A percentile compares a stretch with the other conserved stretches of the same genome.
Conservation (phyloP, 2,888 invertebrate species). For the Heliconius ethilla region DNA sequence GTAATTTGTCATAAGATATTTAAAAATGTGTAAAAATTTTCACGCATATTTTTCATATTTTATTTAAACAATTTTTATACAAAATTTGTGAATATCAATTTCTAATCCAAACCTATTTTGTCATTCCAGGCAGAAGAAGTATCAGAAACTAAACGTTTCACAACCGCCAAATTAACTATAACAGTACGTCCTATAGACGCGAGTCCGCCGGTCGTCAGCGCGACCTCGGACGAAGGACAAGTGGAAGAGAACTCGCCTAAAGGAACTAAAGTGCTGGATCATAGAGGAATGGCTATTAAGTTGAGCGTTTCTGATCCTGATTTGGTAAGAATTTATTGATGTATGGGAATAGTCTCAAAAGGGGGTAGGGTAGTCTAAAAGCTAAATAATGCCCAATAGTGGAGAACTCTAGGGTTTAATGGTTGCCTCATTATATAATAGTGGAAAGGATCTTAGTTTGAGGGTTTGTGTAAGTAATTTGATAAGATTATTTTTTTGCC, state of each 20-base stretch:
- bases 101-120: not conserved
- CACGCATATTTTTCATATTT: no score
- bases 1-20: not conserved
- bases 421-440: no score
- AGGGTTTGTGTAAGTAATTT: no score
- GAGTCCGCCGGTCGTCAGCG: conserved; percentile 89
- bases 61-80: not conserved
- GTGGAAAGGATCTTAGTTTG: no score
- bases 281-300: conserved; percentile 84
- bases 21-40: not conserved
- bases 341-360: no score
- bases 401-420: no score
- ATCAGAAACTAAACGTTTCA: conserved; percentile 88
- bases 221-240: conserved; percentile 87
- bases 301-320: conserved; percentile 92
- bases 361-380: no score
- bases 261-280: conserved; percentile 90
- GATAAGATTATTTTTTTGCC: no score
- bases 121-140: conserved; percentile 88
- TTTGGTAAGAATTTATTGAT: conserved; percentile 82
- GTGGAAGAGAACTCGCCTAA: conserved; percentile 83
- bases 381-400: no score
- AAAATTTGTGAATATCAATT: not conserved
- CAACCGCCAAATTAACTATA: conserved; percentile 91
- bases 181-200: conserved; percentile 93